A percentile compares a stretch with the other conserved stretches of the same genome.
phyloP scores from a whole-genome alignment of 2,888 invertebrate species.

The Eristalis tenax region DNA sequence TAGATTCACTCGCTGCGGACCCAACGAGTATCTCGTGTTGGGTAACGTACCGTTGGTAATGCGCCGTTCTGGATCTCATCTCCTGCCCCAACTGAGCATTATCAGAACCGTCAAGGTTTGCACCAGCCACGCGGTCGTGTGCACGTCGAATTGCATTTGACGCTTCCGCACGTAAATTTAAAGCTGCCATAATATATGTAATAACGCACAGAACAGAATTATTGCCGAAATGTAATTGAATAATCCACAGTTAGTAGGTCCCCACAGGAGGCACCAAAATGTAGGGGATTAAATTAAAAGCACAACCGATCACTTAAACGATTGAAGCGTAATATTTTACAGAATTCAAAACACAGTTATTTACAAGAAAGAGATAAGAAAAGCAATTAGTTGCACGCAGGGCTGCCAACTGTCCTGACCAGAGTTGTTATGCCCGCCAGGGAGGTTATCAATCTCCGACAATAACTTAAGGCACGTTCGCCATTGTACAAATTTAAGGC shows the following conservation, averaged over 20 bases:
- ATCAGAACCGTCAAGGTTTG: neutral
- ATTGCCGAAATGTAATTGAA: neutral
- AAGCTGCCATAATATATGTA: neutral
- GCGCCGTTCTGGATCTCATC: slow-evolving; percentile 1
- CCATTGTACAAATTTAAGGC: too few species aligned
- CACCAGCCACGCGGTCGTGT: neutral
- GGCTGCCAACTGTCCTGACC: too few species aligned
- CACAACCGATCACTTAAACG: too few species aligned
- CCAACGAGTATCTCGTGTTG: neutral
- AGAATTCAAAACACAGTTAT: too few species aligned
- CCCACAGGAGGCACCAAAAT: slow-evolving; percentile 41
- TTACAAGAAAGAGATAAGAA: too few species aligned
- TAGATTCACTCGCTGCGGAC: neutral
- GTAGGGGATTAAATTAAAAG: slow-evolving; percentile 9
- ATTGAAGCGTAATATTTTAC: too few species aligned
- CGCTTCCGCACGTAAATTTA: slow-evolving; percentile 2
- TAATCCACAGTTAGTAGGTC: neutral
- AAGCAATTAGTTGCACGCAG: too few species aligned
- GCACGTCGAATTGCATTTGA: slow-evolving; percentile 1
- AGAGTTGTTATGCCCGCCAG: too few species aligned
- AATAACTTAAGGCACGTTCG: too few species aligned
- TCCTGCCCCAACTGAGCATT: slow-evolving; percentile 8
- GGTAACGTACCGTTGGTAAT: neutral
- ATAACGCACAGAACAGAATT: too few species aligned
- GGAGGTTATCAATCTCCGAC: too few species aligned